Percentiles rank a stretch among this genome's conserved stretches.
phyloP scores from a whole-genome alignment of 2,888 invertebrate genomes.

The Hirtodrosophila duncani region DNA sequence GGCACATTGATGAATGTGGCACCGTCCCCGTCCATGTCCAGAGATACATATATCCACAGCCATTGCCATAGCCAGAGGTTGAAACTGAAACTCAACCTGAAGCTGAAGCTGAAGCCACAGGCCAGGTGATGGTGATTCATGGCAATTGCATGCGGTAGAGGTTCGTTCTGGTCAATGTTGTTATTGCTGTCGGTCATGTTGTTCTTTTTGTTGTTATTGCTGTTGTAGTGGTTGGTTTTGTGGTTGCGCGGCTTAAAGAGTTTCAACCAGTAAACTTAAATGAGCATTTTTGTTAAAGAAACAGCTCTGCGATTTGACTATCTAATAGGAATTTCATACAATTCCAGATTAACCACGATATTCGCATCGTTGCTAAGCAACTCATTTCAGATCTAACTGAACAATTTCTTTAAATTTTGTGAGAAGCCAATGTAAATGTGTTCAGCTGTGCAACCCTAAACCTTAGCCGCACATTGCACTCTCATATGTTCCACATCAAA shows the following conservation, averaged over 20 bases:
- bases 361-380: no score
- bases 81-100: slow-evolving; percentile 3
- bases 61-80: slow-evolving; percentile 7
- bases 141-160: slow-evolving; percentile 68
- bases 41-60: slow-evolving; percentile 4
- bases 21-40: slow-evolving; percentile 44
- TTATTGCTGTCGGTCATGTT: slow-evolving; percentile 19
- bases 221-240: slow-evolving; percentile 11
- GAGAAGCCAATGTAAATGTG: no score
- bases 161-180: slow-evolving; percentile 48
- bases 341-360: no score
- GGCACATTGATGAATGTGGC: slow-evolving; percentile 70
- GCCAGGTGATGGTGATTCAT: slow-evolving; percentile 70
- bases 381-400: no score
- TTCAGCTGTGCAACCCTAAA: no score
- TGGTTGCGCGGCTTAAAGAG: no score
- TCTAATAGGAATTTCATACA: no score
- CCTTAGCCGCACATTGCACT: no score
- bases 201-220: slow-evolving; percentile 24
- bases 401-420: no score
- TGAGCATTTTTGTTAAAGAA: no score
- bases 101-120: slow-evolving; percentile 24
- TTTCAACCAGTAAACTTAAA: no score
- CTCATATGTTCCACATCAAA: slow-evolving; percentile 1
- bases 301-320: no score